Conservation (phyloP, 2,113 vertebrate genomes). For the Lasiurus cinereus region DNA sequence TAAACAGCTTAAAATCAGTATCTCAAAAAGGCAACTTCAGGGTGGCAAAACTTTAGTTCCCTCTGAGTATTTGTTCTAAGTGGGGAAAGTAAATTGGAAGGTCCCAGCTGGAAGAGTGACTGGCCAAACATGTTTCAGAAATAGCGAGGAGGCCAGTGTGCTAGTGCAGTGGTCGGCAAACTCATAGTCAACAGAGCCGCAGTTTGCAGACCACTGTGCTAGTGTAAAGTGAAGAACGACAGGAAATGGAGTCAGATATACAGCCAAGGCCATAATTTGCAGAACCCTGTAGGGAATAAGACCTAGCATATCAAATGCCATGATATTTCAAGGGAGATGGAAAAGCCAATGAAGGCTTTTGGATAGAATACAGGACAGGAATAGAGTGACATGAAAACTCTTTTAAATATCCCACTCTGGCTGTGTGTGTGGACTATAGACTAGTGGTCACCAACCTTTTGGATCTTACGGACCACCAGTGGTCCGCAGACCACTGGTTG, state of each 20-base stretch:
- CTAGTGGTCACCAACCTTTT: too few relatives aligned
- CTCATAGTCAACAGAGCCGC: too few relatives aligned
- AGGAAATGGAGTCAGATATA: slow-evolving; percentile 1
- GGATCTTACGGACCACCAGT: too few relatives aligned
- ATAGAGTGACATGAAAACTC: slow-evolving; percentile 14
- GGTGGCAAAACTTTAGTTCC: not conserved
- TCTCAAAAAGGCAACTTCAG: not conserved
- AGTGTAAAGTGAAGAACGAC: not conserved
- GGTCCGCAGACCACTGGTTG: too few relatives aligned
- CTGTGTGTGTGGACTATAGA: not conserved
- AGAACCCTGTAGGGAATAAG: not conserved
- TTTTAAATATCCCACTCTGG: not conserved
- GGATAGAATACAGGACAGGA: not conserved
- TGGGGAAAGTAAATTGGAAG: not conserved
- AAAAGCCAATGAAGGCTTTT: slow-evolving; percentile 43
- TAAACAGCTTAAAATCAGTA: not conserved
- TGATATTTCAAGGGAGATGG: not conserved
- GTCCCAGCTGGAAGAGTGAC: not conserved
- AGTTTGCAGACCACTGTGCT: not conserved
- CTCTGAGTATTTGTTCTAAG: not conserved
- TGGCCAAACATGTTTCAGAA: not conserved
- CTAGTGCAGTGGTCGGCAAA: not conserved
- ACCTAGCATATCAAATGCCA: slow-evolving; percentile 14
- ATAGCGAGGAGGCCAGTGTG: not conserved
- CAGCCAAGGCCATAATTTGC: not conserved